Evolutionary conservation across 2,888 invertebrate species (phyloP), one percentile per base, ranked within the genome.

Genomic region (Sisyra terminalis): DNA sequence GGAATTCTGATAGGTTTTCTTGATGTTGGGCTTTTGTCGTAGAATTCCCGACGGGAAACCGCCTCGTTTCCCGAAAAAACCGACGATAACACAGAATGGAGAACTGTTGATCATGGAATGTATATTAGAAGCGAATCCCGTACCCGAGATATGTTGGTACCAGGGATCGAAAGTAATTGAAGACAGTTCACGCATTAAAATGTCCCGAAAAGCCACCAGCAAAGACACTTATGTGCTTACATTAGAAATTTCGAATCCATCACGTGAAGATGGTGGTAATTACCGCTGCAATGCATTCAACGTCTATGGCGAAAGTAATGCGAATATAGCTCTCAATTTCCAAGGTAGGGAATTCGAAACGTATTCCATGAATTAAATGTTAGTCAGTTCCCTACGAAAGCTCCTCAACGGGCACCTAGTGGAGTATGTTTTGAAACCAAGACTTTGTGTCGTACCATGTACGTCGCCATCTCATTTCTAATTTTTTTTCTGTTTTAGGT

Each of bases 231-330:
- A 88, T 65, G 74, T 87, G 56, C 78, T 94, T 53, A 86, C 87
- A 49, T 75, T 94, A 64, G 89, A 92, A 72, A 92, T 96, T 58
- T 78, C 82, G 64, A 89, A 92, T 67, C 97, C 97, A 44, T 88
- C 88, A 50, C 85, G 84, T 59, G 85, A 87, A 59, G 97, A 98
- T 66, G 97, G 96, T 57, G 98, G 98, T 54, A 90, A 90, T 67
- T 98, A 97, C 73, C 82, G 96, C 60, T 97, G 97, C 73, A 96
- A 96, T 67, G 98, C 97, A 57, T 86, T 93, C 72, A 98, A 98
- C 75, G 79, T 84, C 65, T 85, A 82, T 67, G 98, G 98, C 66
- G 97, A 98, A 75, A 94, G 94, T 71, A 98, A 98, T 73, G 98
- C 98, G 57, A 98, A 97, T 70, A 97, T 98, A 71, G 92, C 96